Base-by-base conservation (phyloP, 2,797 vertebrate genomes). In the Xenopus petersii region DNA sequence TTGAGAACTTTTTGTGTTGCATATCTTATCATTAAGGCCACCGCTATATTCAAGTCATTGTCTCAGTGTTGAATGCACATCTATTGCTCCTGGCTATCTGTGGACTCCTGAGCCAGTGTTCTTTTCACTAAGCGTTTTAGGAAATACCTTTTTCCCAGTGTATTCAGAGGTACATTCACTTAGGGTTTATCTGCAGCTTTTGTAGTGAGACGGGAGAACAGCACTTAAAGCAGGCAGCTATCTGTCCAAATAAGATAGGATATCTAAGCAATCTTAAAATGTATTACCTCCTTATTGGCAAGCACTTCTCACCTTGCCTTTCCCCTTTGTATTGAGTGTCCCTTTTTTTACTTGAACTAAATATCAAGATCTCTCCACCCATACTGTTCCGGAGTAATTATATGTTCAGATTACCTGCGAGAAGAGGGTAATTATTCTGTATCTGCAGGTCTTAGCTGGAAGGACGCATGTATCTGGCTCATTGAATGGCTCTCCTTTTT, bases 331-430 rank as follows among this genome's bases (percentile, higher is more conserved):
- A 56, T 36, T 33, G 12, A n/a, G 26, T 60, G 69, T 60, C n/a
- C 21, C n/a, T 72, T 55, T 71, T 66, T 63, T 76, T 66, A 64
- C 63, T 66, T 71, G 63, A 71, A 62, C 46, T 51, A 69, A 77
- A 71, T 77, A 77, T 77, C 75, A 33, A 58, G 58, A 65, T 36
- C 71, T 36, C 71, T 46, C 70, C 75, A 64, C 42, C 71, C 68
- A 78, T 78, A 73, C 73, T 78, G 75, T 78, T 68, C 67, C 68
- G 58, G 60, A 73, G 75, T 78, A 78, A 78, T 78, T 78, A 67
- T 73, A 78, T 68, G 75, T 68, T 78, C 75, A 78, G 70, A 69
- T 78, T 78, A 78, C 76, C 60, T 58, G 58, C 16, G 71, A 73
- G 66, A 69, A 68, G 65, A 65, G 66, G 76, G 66, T 73, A 73